Percentiles rank a stretch among this genome's conserved stretches.
Evolutionary conservation across 2,888 invertebrate genomes (phyloP).

Genomic region (Sarcophaga caerulescens): DNA sequence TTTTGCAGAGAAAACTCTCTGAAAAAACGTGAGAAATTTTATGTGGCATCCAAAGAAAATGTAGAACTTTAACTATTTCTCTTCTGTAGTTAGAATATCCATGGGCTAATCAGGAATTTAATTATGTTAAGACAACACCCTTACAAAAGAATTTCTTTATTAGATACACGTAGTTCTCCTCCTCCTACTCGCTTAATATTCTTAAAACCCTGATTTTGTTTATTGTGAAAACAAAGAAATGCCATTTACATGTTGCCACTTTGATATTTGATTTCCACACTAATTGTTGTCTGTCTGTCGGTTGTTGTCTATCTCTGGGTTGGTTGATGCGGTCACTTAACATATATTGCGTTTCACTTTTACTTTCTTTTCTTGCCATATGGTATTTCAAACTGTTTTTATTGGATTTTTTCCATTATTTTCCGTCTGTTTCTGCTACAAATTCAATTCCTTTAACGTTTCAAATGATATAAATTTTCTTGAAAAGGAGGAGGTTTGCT

Average conservation of each 20-base stretch:
- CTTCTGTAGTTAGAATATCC: neutral
- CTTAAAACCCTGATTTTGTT: conserved; percentile 17
- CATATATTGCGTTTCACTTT: conserved; percentile 79
- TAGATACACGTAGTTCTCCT: conserved; percentile 49
- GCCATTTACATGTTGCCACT: conserved; percentile 71
- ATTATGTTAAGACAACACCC: conserved; percentile 52
- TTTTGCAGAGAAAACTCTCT: conserved; percentile 4
- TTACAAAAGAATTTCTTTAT: conserved; percentile 62
- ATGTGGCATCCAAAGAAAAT: conserved; percentile 3
- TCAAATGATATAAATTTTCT: neutral
- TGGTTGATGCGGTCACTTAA: conserved; percentile 71
- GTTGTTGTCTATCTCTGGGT: conserved; percentile 28
- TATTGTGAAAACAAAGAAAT: conserved; percentile 63
- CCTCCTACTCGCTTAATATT: conserved; percentile 10
- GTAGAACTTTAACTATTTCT: neutral
- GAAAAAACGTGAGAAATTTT: conserved; percentile 46
- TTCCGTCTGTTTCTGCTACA: conserved; percentile 47
- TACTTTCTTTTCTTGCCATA: conserved; percentile 73
- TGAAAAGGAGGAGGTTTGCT: conserved; percentile 55
- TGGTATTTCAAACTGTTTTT: conserved; percentile 66
- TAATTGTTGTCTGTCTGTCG: conserved; percentile 62
- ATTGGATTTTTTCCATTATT: neutral
- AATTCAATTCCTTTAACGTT: conserved; percentile 7
- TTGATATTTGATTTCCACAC: conserved; percentile 77
- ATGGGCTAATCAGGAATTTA: conserved; percentile 67